These are phyloP conservation scores for Phrynosoma platyrhinos DNA, from an alignment of 2,113 vertebrate species.

Conservation along the genomic window DNA sequence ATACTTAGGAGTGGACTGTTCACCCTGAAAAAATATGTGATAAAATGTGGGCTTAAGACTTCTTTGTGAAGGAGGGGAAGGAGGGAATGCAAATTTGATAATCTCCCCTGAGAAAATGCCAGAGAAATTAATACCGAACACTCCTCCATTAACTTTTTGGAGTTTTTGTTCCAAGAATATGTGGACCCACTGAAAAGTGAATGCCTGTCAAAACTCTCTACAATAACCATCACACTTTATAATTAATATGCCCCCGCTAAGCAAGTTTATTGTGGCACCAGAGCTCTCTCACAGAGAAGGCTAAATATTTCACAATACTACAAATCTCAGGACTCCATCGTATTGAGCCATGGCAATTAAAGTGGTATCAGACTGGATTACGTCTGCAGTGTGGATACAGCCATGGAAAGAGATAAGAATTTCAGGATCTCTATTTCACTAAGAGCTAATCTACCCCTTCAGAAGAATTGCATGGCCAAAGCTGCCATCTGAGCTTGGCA, in stretches of 20 bases:
- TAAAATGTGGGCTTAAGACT: background rate
- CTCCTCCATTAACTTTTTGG: no score
- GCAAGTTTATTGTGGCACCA: background rate
- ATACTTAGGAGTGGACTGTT: background rate
- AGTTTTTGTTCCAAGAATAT: background rate
- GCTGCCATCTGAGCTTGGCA: background rate
- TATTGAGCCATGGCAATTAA: no score
- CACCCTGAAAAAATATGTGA: no score
- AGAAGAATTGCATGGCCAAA: background rate
- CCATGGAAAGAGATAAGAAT: background rate
- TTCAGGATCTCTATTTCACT: background rate
- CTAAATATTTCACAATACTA: no score
- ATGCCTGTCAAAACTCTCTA: background rate
- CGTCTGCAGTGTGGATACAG: no score
- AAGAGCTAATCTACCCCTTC: background rate
- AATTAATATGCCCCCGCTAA: background rate
- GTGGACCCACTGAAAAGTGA: background rate
- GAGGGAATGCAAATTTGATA: background rate
- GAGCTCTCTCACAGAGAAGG: no score
- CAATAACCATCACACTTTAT: background rate
- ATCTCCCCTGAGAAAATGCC: background rate
- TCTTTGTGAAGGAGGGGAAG: background rate
- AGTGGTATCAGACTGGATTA: no score
- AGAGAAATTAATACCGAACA: background rate
- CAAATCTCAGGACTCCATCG: no score